Evolutionary conservation across 2,797 vertebrate species (phyloP), one percentile per base, ranked within the genome.

Genomic region (Anabas testudineus): DNA sequence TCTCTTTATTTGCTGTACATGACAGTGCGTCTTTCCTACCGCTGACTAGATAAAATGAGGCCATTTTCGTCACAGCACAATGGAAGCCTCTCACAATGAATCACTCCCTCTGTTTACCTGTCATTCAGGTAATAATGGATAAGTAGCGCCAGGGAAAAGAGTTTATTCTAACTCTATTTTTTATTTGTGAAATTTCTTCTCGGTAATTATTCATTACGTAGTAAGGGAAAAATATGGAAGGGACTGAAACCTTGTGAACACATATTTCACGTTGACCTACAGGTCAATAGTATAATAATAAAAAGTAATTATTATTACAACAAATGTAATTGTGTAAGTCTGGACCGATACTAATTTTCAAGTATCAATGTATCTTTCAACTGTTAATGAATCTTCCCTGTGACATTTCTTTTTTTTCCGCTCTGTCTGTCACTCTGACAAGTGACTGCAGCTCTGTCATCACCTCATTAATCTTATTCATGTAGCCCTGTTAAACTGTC

Each of bases 401-500:
- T 42, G 7, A 42, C 37, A 39, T 39, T 39, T 39, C 39, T 39
- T 39, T 39, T 15, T 32, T 39, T 15, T 32, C 2, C 30, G 32
- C 30, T 39, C 5, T 39, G 13, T 42, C 9, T 42, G 16, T 46
- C 19, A 12, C 19, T 46, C 9, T 5, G 2, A 13, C 8, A 15
- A 36, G 18, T 56, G 54, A 26, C 37, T 18, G 22, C 37, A 26
- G 37, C 24, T 16, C 32, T 24, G 57, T 41, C 19, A 26, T 32
- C 24, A 39, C 28, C 19, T 51, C 45, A 52, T 13, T 30, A 53
- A 21, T 42, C 53, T n/a, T 21, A 22, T 57, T 70, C 24, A 26
- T 21, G 21, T 3, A 15, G n/a, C 34, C 36, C 36, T 14, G 19
- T 43, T 65, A 46, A 76, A 60, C 16, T 19, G 41, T 26, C 48